phyloP scores from a whole-genome alignment of 2,888 invertebrate genomes.

The Drosophila vallismaia region DNA sequence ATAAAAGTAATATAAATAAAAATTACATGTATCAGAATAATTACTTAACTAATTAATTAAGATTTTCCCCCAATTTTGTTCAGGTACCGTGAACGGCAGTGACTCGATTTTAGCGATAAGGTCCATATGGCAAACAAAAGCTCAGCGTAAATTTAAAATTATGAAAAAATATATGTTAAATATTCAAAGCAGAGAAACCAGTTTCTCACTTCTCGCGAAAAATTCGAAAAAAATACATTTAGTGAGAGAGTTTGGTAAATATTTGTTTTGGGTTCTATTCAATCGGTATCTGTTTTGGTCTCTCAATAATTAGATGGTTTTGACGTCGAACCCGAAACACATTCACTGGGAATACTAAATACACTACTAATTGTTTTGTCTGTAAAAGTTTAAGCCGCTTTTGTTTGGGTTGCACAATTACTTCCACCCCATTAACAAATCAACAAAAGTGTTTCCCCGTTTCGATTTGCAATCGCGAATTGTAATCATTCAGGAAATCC shows the following conservation, averaged over 20 bases:
- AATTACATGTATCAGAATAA: neutral
- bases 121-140: slow-evolving; percentile 12
- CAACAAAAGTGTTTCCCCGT: slow-evolving; percentile 4
- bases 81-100: slow-evolving; percentile 7
- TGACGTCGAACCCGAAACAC: slow-evolving; percentile 5
- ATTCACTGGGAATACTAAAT: slow-evolving; percentile 11
- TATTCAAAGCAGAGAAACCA: slow-evolving; percentile 17
- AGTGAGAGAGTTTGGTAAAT: slow-evolving; percentile 20
- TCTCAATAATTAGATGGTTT: slow-evolving; percentile 14
- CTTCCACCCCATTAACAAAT: slow-evolving; percentile 1
- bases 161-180: neutral
- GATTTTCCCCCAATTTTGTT: neutral
- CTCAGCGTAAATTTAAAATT: slow-evolving; percentile 16
- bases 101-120: slow-evolving; percentile 30
- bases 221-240: slow-evolving; percentile 11
- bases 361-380: slow-evolving; percentile 8
- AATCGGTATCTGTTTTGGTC: slow-evolving; percentile 10
- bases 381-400: slow-evolving; percentile 13
- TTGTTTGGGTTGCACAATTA: slow-evolving; percentile 20
- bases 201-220: slow-evolving; percentile 15
- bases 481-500: slow-evolving; percentile 35
- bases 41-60: neutral
- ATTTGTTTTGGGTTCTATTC: slow-evolving; percentile 20
- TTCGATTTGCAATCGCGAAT: slow-evolving; percentile 9
- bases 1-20: neutral